phyloP scores from a whole-genome alignment of 1,140 invertebrate genomes.

The Psix sp. region DNA sequence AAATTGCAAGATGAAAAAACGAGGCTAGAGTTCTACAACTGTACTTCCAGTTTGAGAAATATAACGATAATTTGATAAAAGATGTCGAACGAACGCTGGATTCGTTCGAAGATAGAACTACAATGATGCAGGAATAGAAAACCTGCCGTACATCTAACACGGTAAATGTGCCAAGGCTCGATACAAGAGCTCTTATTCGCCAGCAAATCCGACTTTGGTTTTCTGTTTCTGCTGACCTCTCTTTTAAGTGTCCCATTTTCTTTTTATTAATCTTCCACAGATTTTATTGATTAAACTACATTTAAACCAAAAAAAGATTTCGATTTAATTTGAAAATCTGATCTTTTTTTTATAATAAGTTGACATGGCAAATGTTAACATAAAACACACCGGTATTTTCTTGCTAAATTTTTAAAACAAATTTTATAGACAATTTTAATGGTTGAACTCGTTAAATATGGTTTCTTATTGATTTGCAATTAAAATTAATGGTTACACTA shows the following conservation, averaged over 20 bases:
- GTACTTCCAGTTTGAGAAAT: slow-evolving; percentile 61
- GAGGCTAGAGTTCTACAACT: slow-evolving; percentile 52
- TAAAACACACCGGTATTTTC: too few relatives aligned
- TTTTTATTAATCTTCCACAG: slow-evolving; percentile 31
- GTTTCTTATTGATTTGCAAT: too few relatives aligned
- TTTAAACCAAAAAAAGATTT: slow-evolving; percentile 25
- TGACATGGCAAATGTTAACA: too few relatives aligned
- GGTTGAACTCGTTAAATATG: too few relatives aligned
- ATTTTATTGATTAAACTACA: slow-evolving; percentile 35
- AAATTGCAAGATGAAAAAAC: slow-evolving; percentile 33
- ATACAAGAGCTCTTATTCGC: slow-evolving; percentile 37
- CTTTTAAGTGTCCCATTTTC: slow-evolving; percentile 32
- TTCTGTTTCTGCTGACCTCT: slow-evolving; percentile 31
- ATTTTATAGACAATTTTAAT: too few relatives aligned
- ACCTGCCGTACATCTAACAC: slow-evolving; percentile 59
- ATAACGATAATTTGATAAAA: slow-evolving; percentile 67
- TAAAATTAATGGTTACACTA: too few relatives aligned
- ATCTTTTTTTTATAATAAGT: too few relatives aligned
- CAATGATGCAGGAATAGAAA: slow-evolving; percentile 60
- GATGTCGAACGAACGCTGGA: slow-evolving; percentile 41
- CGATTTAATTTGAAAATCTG: slow-evolving; percentile 37
- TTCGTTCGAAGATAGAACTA: slow-evolving; percentile 35
- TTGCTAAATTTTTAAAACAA: too few relatives aligned
- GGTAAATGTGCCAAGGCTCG: slow-evolving; percentile 50
- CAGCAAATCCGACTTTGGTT: slow-evolving; percentile 57